Conservation (phyloP, 2,113 vertebrate genomes). For the Muntiacus reevesi region DNA sequence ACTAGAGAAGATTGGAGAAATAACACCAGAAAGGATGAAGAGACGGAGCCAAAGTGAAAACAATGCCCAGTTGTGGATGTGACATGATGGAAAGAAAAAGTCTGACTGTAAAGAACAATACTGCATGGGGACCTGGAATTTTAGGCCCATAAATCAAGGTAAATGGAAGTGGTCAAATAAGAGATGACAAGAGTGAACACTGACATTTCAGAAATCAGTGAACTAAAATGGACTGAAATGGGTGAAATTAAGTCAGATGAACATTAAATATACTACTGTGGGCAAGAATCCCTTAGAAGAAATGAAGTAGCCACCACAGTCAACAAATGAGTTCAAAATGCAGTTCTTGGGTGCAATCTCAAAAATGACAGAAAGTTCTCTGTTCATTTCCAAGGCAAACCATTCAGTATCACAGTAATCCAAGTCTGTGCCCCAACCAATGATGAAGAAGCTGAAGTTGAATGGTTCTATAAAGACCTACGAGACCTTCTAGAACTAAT, state of each 20-base stretch:
- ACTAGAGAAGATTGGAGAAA: neutral
- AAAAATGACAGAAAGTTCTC: neutral
- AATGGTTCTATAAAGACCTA: no score
- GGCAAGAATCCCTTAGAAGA: neutral
- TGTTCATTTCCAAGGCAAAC: neutral
- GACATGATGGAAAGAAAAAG: neutral
- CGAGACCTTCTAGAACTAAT: no score
- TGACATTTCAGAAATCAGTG: rapidly evolving
- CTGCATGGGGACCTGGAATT: neutral
- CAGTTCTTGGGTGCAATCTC: neutral
- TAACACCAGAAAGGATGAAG: neutral
- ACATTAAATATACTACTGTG: neutral
- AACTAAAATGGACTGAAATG: neutral
- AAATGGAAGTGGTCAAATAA: neutral
- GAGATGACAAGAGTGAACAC: neutral
- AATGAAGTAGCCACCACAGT: neutral
- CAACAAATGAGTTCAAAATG: neutral
- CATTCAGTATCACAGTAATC: neutral
- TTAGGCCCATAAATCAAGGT: neutral
- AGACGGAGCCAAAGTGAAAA: neutral
- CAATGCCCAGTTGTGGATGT: neutral
- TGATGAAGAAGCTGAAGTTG: no score
- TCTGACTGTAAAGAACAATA: neutral
- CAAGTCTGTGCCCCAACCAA: neutral
- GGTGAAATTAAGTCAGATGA: neutral